Conservation (phyloP, 1,140 invertebrate genomes). For the Heliconius eleuchia region DNA sequence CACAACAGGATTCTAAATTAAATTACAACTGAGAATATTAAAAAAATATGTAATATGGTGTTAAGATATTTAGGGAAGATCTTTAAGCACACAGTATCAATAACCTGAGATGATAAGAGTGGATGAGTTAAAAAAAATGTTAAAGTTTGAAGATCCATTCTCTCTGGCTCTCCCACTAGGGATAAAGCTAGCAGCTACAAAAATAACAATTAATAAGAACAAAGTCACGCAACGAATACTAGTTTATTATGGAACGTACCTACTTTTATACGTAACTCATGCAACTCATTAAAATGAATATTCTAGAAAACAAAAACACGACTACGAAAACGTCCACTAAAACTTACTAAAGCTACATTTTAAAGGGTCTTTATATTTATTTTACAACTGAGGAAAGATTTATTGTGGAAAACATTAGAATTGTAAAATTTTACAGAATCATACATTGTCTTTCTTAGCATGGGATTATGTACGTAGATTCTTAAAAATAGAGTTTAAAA, state of each 20-base stretch:
- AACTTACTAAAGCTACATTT: slow-evolving; percentile 28
- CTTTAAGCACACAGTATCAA: no score
- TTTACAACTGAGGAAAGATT: slow-evolving; percentile 44
- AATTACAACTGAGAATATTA: no score
- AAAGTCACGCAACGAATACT: neutral
- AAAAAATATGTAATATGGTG: no score
- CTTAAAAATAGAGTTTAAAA: neutral
- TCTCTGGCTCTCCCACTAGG: no score
- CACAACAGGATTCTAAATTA: no score
- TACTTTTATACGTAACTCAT: neutral
- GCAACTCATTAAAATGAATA: neutral
- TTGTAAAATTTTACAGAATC: slow-evolving; percentile 41
- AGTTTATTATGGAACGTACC: neutral
- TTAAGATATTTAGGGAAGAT: no score
- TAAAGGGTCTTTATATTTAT: slow-evolving; percentile 34
- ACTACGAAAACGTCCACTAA: neutral
- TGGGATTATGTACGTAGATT: neutral
- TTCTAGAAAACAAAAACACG: neutral
- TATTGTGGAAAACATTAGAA: slow-evolving; percentile 46
- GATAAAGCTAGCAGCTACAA: no score
- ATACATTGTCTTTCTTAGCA: slow-evolving; percentile 10
- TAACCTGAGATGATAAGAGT: no score
- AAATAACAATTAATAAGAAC: no score
- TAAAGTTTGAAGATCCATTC: no score
- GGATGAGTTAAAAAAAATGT: no score